phyloP scores from a whole-genome alignment of 2,113 vertebrate genomes.

The Cheirogaleus medius region DNA sequence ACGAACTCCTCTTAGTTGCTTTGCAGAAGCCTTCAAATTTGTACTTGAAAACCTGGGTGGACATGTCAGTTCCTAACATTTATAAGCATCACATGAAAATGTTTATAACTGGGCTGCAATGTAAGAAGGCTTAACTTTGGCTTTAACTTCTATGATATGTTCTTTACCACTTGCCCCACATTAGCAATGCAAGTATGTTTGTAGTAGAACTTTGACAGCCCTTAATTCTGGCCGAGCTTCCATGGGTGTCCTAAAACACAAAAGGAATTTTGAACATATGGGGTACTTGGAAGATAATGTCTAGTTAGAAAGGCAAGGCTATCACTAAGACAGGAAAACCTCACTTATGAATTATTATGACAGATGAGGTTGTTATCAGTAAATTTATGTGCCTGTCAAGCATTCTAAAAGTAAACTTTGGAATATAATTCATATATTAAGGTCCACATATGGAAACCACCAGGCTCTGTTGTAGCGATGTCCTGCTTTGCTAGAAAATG shows the following conservation, averaged over 20 bases:
- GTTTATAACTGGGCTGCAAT: slow-evolving; percentile 1
- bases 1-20: not conserved
- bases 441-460: slow-evolving; percentile 12
- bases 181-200: slow-evolving; percentile 33
- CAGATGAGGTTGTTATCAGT: slow-evolving; percentile 38
- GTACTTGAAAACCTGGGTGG: slow-evolving; percentile 23
- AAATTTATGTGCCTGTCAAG: slow-evolving; percentile 31
- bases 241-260: not conserved
- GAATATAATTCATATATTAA: slow-evolving; percentile 33
- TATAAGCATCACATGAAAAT: slow-evolving; percentile 18
- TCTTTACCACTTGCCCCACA: not conserved
- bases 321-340: slow-evolving; percentile 5
- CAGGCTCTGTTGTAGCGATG: not conserved
- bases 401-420: slow-evolving; percentile 35
- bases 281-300: slow-evolving; percentile 10
- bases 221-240: slow-evolving; percentile 32
- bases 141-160: slow-evolving; percentile 18
- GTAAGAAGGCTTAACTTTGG: not conserved
- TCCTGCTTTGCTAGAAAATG: not conserved
- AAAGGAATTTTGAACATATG: slow-evolving; percentile 35
- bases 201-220: not conserved
- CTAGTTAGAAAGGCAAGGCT: slow-evolving; percentile 28
- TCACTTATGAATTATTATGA: slow-evolving; percentile 39
- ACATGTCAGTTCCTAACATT: not conserved
- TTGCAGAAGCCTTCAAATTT: slow-evolving; percentile 23